Base-by-base conservation (phyloP, 2,113 vertebrate species). In the Numida meleagris region DNA sequence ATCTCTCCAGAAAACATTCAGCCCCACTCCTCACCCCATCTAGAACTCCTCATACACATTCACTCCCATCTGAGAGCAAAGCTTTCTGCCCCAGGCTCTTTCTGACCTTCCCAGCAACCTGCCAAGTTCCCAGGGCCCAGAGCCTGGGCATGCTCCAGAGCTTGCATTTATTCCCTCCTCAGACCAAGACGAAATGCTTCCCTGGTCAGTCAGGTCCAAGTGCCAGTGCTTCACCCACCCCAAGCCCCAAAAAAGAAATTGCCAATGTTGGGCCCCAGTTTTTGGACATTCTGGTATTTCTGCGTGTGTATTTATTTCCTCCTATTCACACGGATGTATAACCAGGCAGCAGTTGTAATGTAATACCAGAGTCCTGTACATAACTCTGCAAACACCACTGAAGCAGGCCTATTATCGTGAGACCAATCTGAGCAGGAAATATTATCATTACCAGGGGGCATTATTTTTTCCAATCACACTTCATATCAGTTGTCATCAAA, bases 401-500 rank as follows among this genome's bases (percentile, higher is more conserved):
- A 70, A 95, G 94, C 91, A 89, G 89, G 79, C 82, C 33, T 97
- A 91, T 96, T 96, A 97, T 96, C 90, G 88, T 97, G 96, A 95
- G 95, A 93, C 96, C 93, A 95, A 96, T 93, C 94, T 92, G 91
- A 96, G 94, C 91, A 94, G 95, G 96, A 97, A 97, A 96, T 95
- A 96, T 96, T 96, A 94, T 94, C 92, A 96, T 96, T 96, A 97
- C 94, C 96, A 95, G 95, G 94, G 95, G 94, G 95, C 92, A 94
- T 95, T 97, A 95, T 96, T 94, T 96, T 97, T 95, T 95, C 95
- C 95, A 96, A 94, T 96, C 94, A 96, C 96, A 96, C 94, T 94
- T 96, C 94, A 96, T 96, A 96, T 96, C 96, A 95, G 94, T 97
- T 96, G 96, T 96, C 95, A 97, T 95, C 96, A 95, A 91, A 94